These are phyloP conservation scores for Vesta saturnalis DNA, from an alignment of 2,888 invertebrate genomes.

Conservation along the genomic window DNA sequence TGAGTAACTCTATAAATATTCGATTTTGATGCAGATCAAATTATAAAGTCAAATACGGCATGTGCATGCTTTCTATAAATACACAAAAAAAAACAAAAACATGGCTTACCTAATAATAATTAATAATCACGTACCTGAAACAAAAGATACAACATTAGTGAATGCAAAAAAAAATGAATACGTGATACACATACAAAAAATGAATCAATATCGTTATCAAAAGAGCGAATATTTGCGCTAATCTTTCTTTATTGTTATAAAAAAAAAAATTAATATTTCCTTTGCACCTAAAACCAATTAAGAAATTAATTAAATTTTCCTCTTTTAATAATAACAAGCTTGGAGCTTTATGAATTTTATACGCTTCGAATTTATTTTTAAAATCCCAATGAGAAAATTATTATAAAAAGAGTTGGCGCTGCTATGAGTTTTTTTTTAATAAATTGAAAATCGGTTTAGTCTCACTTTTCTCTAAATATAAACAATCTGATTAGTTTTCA, in stretches of 20 bases:
- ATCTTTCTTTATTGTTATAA: neutral
- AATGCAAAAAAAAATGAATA: too few relatives aligned
- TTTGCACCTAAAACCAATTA: conserved; percentile 1
- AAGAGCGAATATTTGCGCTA: too few relatives aligned
- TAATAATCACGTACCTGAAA: neutral
- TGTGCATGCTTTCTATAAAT: neutral
- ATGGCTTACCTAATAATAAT: neutral
- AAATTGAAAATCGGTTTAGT: conserved; percentile 1
- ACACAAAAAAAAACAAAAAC: neutral
- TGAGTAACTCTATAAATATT: too few relatives aligned
- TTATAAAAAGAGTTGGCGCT: neutral
- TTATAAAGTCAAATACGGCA: neutral
- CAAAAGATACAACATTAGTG: neutral
- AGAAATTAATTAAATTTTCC: conserved; percentile 1
- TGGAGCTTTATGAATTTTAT: neutral
- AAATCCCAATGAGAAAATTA: neutral
- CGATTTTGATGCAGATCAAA: neutral
- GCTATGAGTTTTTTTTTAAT: neutral
- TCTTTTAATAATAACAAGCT: neutral
- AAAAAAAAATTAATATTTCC: conserved; percentile 1
- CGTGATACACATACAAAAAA: too few relatives aligned
- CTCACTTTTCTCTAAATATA: too few relatives aligned
- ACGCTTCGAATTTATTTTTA: neutral
- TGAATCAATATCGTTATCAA: neutral
- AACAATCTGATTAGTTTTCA: too few relatives aligned